Base-by-base conservation (phyloP, 1,140 invertebrate species). In the Caenorhabditis latens region DNA sequence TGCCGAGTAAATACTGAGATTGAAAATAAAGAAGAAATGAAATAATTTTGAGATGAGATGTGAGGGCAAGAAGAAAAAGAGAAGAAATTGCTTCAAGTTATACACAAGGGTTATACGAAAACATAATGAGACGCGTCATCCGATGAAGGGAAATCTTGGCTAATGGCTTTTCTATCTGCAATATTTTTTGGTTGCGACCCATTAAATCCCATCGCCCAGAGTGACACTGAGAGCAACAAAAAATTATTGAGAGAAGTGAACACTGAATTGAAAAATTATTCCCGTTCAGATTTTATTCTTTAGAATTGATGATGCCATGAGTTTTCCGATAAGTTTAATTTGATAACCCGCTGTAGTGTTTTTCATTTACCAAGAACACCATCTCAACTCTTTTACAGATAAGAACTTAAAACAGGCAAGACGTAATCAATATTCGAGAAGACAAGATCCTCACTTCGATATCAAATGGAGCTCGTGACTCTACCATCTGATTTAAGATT, bases 81-180 rank as follows among this genome's bases (percentile, higher is more conserved):
- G 40, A 79, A 50, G 71, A 48, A 79, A 79, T 79, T 50, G 43
- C 71, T 79, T 79, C 71, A 79, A 79, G 71, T 79, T 79, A 79
- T 79, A 79, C 46, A 50, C 71, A 79, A 50, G 71, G 43, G 43
- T 79, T 79, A 50, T 79, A 79, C 46, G 71, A 79, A 79, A 79
- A 50, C 71, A 79, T 79, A 79, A 79, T 79, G 71, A 79, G 71
- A 79, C 32, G 71, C 46, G 71, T 79, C 71, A 79, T 79, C 46
- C 50, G 71, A 79, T 53, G 71, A 50, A 79, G n/a, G n/a, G 24
- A 24, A 79, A 79, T 79, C 71, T 79, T n/a, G n/a, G 71, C 71
- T 79, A 79, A 79, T 79, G 46, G 71, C 46, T 79, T 79, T 79
- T 79, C 71, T 48, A 32, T 32, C 9, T 11, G 43, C 71, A 79